Conservation (phyloP, 2,888 invertebrate species). For the Synanthedon vespiformis region DNA sequence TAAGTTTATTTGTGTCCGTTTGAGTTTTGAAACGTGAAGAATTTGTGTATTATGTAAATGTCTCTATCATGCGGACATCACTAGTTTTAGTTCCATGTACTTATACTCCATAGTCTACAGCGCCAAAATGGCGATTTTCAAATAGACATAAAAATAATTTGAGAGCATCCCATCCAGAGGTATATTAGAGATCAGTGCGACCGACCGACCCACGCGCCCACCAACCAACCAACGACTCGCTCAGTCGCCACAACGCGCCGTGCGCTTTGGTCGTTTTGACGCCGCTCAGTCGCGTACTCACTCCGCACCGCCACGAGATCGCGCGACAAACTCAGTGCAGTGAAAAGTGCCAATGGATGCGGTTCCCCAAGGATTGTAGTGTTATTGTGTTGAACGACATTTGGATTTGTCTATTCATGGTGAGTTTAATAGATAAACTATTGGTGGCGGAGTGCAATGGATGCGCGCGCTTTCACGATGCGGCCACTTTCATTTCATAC, state of each 20-base stretch:
- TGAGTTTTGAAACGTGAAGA: too few relatives aligned
- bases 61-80: too few relatives aligned
- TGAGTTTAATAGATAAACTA: conserved; percentile 35
- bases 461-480: conserved; percentile 69
- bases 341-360: conserved; percentile 62
- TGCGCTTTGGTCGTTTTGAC: conserved; percentile 35
- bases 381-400: conserved; percentile 36
- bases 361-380: conserved; percentile 52
- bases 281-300: conserved; percentile 12
- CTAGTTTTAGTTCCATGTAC: too few relatives aligned
- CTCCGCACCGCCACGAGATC: conserved; percentile 32
- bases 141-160: too few relatives aligned
- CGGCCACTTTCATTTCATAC: conserved; percentile 70
- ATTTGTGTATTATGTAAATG: too few relatives aligned
- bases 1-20: too few relatives aligned
- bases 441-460: conserved; percentile 37
- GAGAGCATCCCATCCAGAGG: too few relatives aligned
- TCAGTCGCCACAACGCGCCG: conserved; percentile 52
- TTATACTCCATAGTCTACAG: too few relatives aligned
- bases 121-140: too few relatives aligned
- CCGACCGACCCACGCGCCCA: conserved; percentile 84
- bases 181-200: too few relatives aligned
- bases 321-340: conserved; percentile 48
- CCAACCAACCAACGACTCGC: conserved; percentile 26
- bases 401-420: conserved; percentile 65